A percentile compares a stretch with the other conserved stretches of the same genome.
These are phyloP conservation scores for Archocentrus centrarchus DNA, from an alignment of 2,113 vertebrate species.

Conservation along the genomic window DNA sequence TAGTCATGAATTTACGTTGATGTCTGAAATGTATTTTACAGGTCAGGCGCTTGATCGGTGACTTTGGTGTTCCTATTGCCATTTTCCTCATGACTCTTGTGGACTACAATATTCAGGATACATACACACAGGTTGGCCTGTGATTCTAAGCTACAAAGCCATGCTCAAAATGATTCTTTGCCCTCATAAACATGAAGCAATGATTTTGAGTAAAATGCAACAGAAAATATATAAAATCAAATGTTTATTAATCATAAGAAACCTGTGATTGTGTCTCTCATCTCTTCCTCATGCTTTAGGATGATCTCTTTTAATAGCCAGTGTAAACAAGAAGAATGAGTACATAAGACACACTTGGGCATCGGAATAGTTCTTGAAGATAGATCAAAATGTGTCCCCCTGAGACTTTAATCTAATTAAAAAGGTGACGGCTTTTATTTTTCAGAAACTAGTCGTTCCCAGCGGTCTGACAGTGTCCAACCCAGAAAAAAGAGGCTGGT, in stretches of 20 bases:
- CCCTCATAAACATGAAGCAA: neutral
- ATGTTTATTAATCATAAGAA: neutral
- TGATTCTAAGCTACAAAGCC: neutral
- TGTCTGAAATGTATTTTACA: conserved; percentile 56
- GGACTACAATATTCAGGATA: conserved; percentile 85
- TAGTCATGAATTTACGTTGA: neutral
- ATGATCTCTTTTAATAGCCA: neutral
- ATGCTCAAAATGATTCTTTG: neutral
- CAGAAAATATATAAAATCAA: neutral
- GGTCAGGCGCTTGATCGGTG: conserved; percentile 93
- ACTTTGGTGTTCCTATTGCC: conserved; percentile 96
- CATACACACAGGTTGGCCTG: conserved; percentile 89
- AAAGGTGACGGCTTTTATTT: neutral
- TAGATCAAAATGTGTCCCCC: neutral
- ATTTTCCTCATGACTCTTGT: conserved; percentile 90
- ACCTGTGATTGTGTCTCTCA: neutral
- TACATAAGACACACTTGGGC: neutral
- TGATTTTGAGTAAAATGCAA: neutral
- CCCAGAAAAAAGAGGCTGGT: conserved; percentile 82
- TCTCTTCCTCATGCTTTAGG: neutral
- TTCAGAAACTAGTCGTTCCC: conserved; percentile 93
- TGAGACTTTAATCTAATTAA: neutral
- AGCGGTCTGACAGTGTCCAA: conserved; percentile 86
- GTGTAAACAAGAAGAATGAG: neutral
- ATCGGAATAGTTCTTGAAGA: neutral